Conservation (phyloP, 2,797 vertebrate species). For the Enteromius radiatus region DNA sequence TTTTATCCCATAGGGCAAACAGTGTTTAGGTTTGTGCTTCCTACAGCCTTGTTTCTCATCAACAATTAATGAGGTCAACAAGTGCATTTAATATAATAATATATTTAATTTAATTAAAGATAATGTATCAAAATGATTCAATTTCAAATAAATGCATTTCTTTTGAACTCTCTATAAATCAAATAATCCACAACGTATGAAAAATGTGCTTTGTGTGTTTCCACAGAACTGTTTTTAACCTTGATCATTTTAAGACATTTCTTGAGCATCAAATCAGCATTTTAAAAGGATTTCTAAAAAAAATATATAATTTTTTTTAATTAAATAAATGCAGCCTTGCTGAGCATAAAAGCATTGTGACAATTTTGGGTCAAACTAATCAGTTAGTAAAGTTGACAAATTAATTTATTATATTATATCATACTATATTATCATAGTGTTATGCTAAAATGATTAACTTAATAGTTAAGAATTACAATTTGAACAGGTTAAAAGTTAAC, state of each 20-base stretch:
- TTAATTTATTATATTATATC: neutral
- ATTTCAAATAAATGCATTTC: neutral
- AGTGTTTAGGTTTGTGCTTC: neutral
- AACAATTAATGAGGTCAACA: neutral
- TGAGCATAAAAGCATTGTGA: neutral
- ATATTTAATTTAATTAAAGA: neutral
- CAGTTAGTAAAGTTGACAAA: neutral
- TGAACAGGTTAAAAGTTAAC: neutral
- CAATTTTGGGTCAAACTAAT: too few relatives aligned
- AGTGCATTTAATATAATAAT: neutral
- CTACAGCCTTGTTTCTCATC: neutral
- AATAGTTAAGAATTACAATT: neutral
- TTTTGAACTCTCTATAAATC: neutral
- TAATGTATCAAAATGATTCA: neutral
- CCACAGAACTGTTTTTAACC: neutral
- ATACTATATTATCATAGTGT: neutral
- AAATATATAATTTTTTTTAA: neutral
- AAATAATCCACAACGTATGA: neutral
- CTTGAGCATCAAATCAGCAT: too few relatives aligned
- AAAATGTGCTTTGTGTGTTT: neutral
- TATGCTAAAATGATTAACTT: neutral
- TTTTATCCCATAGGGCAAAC: neutral
- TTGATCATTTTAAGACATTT: neutral
- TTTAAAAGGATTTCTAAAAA: too few relatives aligned
- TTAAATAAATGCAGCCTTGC: neutral